Evolutionary conservation across 2,113 vertebrate species (phyloP).

Genomic region (Peromyscus californicus): DNA sequence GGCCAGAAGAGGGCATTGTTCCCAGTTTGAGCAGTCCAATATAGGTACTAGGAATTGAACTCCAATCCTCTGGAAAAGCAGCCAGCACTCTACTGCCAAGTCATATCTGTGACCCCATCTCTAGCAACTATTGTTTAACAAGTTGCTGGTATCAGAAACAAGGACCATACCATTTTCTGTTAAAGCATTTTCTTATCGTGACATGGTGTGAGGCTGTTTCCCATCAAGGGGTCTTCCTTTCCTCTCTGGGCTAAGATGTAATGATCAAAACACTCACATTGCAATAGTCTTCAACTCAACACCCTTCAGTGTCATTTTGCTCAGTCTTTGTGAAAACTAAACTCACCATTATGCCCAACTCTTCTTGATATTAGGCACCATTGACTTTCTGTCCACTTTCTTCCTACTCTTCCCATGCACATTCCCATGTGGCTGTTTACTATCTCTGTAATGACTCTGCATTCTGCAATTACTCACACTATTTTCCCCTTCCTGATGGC

Average conservation of each 20-base stretch:
- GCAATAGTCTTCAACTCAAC: not conserved
- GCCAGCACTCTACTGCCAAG: not conserved
- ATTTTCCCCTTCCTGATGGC: not conserved
- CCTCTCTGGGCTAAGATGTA: not conserved
- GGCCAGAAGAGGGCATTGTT: not conserved
- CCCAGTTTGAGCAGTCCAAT: not conserved
- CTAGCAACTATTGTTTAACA: not conserved
- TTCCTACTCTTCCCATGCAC: not conserved
- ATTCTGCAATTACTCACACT: no score
- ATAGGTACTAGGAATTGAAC: not conserved
- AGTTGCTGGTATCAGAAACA: not conserved
- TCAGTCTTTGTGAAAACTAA: not conserved
- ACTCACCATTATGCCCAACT: not conserved
- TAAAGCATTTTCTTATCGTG: not conserved
- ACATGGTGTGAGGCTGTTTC: not conserved
- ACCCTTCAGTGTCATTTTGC: not conserved
- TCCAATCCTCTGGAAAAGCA: not conserved
- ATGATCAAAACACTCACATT: not conserved
- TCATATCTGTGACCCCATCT: not conserved
- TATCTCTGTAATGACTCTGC: not conserved
- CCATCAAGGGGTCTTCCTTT: not conserved
- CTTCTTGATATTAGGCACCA: accelerated
- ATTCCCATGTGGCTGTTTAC: not conserved
- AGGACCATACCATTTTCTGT: not conserved
- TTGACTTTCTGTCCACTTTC: not conserved